Percentiles rank a stretch among this genome's conserved stretches.
Conservation (phyloP, 2,888 invertebrate species). For the Cheilosia impressa region DNA sequence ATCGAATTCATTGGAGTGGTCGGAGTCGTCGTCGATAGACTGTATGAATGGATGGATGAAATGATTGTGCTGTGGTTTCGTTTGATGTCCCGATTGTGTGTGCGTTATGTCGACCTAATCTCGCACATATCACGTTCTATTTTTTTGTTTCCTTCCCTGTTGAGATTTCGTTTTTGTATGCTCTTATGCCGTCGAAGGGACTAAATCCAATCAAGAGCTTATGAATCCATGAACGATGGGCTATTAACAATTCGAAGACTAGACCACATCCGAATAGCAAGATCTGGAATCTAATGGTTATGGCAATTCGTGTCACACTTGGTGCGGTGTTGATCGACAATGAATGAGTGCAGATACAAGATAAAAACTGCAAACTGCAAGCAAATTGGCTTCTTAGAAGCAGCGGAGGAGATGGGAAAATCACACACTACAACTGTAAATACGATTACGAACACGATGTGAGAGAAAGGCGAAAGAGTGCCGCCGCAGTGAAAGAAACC, state of each 20-base stretch:
- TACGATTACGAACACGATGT: constrained; percentile 56
- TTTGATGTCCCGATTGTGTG: constrained; percentile 67
- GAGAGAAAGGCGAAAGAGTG: constrained; percentile 45
- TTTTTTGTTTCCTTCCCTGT: constrained; percentile 32
- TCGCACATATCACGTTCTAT: constrained; percentile 56
- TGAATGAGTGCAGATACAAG: constrained; percentile 35
- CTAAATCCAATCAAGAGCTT: constrained; percentile 45
- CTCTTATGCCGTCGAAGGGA: constrained; percentile 8
- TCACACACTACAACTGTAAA: constrained; percentile 46
- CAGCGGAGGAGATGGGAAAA: not conserved
- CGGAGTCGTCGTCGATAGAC: constrained; percentile 9
- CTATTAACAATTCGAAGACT: constrained; percentile 21
- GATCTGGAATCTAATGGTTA: constrained; percentile 26
- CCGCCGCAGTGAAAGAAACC: constrained; percentile 57
- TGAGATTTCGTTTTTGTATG: not conserved
- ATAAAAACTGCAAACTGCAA: constrained; percentile 50
- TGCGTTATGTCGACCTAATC: constrained; percentile 66
- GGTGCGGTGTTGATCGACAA: constrained; percentile 25
- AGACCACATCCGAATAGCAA: not conserved
- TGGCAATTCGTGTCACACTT: constrained; percentile 47
- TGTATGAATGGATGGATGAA: constrained; percentile 40
- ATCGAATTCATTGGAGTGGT: constrained; percentile 36
- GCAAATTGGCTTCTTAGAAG: constrained; percentile 53
- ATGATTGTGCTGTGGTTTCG: constrained; percentile 48
- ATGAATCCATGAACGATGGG: constrained; percentile 20